Percentiles rank a stretch among this genome's conserved stretches.
phyloP scores from a whole-genome alignment of 1,140 invertebrate species.

The Teleogryllus occipitalis region DNA sequence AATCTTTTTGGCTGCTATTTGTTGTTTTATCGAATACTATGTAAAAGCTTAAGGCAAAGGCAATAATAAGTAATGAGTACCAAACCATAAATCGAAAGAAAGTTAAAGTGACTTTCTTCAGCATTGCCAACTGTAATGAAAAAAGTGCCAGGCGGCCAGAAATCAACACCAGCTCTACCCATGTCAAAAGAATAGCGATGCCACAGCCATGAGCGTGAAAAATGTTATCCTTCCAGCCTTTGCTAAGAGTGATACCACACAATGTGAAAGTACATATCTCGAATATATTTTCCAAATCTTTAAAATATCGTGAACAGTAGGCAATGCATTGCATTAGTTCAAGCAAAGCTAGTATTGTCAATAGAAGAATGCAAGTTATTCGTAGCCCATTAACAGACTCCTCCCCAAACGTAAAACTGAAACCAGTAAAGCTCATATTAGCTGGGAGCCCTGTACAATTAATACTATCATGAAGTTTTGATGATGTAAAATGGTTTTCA shows the following conservation, averaged over 20 bases:
- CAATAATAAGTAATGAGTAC: constrained; percentile 68
- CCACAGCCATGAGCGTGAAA: constrained; percentile 47
- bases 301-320: constrained; percentile 55
- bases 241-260: constrained; percentile 48
- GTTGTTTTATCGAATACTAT: constrained; percentile 47
- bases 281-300: constrained; percentile 52
- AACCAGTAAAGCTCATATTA: no score
- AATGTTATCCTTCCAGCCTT: constrained; percentile 40
- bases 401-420: no score
- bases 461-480: no score
- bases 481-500: no score
- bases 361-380: constrained; percentile 31
- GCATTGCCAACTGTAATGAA: constrained; percentile 69
- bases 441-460: no score
- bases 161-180: constrained; percentile 62
- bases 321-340: constrained; percentile 52
- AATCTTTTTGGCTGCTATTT: not conserved
- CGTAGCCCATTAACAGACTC: no score
- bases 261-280: constrained; percentile 55
- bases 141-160: constrained; percentile 62
- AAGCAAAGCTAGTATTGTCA: constrained; percentile 40
- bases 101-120: constrained; percentile 64
- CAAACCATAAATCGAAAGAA: constrained; percentile 69
- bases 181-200: constrained; percentile 59
- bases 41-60: constrained; percentile 71